A percentile compares a stretch with the other conserved stretches of the same genome.
These are phyloP conservation scores for Lepas anatifera DNA, from an alignment of 2,888 invertebrate species.

Conservation along the genomic window DNA sequence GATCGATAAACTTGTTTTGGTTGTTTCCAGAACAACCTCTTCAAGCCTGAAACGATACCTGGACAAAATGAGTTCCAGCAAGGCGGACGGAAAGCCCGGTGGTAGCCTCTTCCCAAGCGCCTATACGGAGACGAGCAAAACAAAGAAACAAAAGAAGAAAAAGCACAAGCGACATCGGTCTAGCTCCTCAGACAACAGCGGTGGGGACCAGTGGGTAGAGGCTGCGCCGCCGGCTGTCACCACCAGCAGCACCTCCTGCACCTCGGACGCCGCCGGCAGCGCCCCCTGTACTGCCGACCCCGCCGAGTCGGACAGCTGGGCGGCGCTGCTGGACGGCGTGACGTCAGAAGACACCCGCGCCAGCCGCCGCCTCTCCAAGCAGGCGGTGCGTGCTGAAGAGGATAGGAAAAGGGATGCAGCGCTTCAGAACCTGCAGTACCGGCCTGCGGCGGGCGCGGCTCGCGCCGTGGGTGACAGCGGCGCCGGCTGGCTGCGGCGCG, in stretches of 20 bases:
- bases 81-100: conserved; percentile 15
- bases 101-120: neutral
- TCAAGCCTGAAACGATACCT: too few relatives aligned
- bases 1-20: too few relatives aligned
- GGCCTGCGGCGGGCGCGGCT: neutral
- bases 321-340: neutral
- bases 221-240: neutral
- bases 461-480: conserved; percentile 42
- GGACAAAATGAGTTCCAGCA: too few relatives aligned
- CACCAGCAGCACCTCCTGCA: neutral
- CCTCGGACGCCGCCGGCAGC: neutral
- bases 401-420: neutral
- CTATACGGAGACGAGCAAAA: neutral
- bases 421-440: neutral
- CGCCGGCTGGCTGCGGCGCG: conserved; percentile 41
- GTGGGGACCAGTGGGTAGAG: neutral
- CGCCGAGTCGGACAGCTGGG: neutral
- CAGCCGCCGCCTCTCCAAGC: neutral
- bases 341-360: neutral
- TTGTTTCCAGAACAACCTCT: too few relatives aligned
- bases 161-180: neutral
- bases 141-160: neutral
- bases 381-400: neutral
- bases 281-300: neutral
- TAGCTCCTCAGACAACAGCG: neutral